Evolutionary conservation across 2,113 vertebrate genomes (phyloP).

Genomic region (Loxodonta africana): DNA sequence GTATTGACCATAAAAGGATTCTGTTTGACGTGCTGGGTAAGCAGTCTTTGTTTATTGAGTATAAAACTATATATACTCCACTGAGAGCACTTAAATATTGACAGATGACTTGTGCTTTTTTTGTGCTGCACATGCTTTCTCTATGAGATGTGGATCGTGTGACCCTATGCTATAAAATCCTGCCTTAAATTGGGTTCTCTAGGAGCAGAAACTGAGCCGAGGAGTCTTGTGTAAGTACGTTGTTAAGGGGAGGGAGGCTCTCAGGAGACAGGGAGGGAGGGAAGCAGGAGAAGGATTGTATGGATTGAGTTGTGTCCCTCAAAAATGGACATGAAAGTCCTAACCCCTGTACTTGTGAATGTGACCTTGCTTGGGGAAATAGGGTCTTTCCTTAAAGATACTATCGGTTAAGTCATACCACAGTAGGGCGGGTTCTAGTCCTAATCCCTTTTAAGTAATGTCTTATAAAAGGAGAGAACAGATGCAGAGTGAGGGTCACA

Average conservation of each 20-base stretch:
- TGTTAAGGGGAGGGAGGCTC: background rate
- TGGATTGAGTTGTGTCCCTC: background rate
- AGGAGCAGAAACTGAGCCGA: constrained; percentile 24
- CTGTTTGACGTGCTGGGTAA: background rate
- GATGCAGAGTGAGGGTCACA: background rate
- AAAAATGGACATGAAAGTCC: background rate
- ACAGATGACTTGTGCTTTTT: background rate
- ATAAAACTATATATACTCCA: background rate
- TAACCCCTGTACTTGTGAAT: background rate
- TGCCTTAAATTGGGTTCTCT: constrained; percentile 35
- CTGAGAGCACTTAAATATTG: constrained; percentile 50
- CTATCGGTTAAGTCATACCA: background rate
- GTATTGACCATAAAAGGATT: background rate
- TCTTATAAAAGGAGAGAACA: background rate
- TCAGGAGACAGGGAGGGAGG: background rate
- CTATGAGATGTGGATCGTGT: background rate
- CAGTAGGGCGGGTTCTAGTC: background rate
- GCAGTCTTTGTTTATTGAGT: constrained; percentile 34
- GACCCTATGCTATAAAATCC: constrained; percentile 22
- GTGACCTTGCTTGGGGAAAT: background rate
- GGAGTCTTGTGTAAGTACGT: background rate
- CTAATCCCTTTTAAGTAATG: background rate
- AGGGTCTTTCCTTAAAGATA: background rate
- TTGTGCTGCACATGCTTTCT: background rate
- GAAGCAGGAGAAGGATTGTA: background rate